A percentile compares a stretch with the other conserved stretches of the same genome.
phyloP scores from a whole-genome alignment of 1,140 invertebrate genomes.

The Antheraea mylitta region DNA sequence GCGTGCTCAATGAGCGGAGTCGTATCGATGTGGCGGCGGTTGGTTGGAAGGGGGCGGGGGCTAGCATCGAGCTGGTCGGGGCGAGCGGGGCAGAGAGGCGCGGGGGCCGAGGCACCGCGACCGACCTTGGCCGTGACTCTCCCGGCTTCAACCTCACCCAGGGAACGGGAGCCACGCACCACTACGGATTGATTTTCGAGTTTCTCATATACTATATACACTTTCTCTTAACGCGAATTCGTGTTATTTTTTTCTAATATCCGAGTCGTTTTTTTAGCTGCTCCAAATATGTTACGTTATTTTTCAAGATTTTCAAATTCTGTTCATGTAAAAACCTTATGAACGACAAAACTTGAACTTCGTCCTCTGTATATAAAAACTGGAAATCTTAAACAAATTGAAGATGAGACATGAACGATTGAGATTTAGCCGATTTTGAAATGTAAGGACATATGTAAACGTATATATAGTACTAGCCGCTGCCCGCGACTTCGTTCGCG shows the following conservation, averaged over 20 bases:
- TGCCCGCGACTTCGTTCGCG: too few species aligned
- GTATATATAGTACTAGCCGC: too few species aligned
- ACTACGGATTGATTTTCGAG: conserved; percentile 38
- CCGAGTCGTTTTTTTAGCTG: too few species aligned
- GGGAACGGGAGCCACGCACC: conserved; percentile 31
- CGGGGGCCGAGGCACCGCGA: conserved; percentile 19
- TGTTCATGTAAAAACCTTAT: too few species aligned
- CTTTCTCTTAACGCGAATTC: not conserved
- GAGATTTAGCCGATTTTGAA: too few species aligned
- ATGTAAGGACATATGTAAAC: too few species aligned
- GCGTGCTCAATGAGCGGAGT: conserved; percentile 32
- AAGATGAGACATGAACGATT: too few species aligned
- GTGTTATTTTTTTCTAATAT: not conserved
- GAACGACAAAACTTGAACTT: too few species aligned
- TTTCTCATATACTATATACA: conserved; percentile 9
- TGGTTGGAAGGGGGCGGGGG: conserved; percentile 5
- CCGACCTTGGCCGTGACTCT: conserved; percentile 50
- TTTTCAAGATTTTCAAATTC: too few species aligned
- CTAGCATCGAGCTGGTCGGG: not conserved
- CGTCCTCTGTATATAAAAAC: too few species aligned
- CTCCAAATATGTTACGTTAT: too few species aligned
- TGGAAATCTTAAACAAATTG: too few species aligned
- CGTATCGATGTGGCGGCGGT: conserved; percentile 24
- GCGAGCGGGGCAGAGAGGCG: not conserved
- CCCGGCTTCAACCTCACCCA: conserved; percentile 28